Evolutionary conservation across 2,113 vertebrate genomes (phyloP), one percentile per base, ranked within the genome.

Genomic region (Phocoena sinus): DNA sequence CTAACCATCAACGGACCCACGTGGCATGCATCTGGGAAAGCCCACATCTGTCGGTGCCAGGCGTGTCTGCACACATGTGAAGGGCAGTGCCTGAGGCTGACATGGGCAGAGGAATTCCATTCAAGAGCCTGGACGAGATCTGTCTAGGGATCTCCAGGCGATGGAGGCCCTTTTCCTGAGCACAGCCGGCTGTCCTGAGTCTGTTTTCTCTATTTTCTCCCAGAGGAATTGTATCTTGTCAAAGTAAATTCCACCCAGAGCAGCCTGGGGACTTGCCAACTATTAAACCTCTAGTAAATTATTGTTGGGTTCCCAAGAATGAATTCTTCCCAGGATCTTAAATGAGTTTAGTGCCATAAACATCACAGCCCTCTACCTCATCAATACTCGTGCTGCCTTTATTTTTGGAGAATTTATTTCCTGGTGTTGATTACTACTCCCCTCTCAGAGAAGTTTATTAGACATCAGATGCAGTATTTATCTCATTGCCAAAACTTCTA

Each of bases 231-330:
- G 53, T 73, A 53, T 25, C 23, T 41, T 0, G 0, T 91, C 95
- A 47, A 13, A 62, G 93, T 95, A 95, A 98, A 97, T 67, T 62
- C 91, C 96, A 94, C 56, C 60, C 87, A 60, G 96, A 97, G 97
- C 0, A 47, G 13, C 12, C 91, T 96, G 96, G 95, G 71, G 0
- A 80, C 20, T 44, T 13, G 87, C 97, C 96, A 97, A 50, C 83
- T 89, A 73, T 53, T 95, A 93, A 97, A 96, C 96, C 94, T 18
- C 25, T 3, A 89, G 84, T 96, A 95, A 98, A 97, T 93, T 77
- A 92, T 58, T 56, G n/a, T 2, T 0, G 3, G 94, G 85, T 96
- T 95, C 98, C 95, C 41, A 26, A 71, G 95, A 95, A 95, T 13
- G 70, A 76, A n/a, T 89, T 92, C 81, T 33, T 26, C 87, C 41